These are phyloP conservation scores for Meteorus sp. DNA, from an alignment of 1,140 invertebrate genomes.

Conservation along the genomic window DNA sequence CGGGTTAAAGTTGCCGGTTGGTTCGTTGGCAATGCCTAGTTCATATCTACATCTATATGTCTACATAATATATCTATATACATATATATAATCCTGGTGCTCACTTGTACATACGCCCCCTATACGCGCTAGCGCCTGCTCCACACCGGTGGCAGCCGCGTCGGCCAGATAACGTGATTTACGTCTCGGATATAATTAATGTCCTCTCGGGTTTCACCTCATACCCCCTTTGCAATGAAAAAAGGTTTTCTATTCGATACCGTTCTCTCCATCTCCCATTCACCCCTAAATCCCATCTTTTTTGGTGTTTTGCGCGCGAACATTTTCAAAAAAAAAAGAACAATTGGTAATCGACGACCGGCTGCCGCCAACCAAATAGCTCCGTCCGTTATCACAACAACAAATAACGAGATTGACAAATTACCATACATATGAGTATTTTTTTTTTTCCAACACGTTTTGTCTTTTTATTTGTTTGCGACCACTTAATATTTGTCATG, in stretches of 20 bases:
- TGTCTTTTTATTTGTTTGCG: too few species aligned
- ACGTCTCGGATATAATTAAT: constrained; percentile 49
- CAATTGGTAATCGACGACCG: constrained; percentile 50
- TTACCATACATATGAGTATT: too few species aligned
- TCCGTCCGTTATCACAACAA: constrained; percentile 30
- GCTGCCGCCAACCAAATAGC: constrained; percentile 30
- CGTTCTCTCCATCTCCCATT: too few species aligned
- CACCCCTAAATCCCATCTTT: background rate
- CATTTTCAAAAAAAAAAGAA: constrained; percentile 36
- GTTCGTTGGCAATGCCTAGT: constrained; percentile 14
- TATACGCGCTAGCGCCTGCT: constrained; percentile 6
- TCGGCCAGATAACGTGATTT: constrained; percentile 50
- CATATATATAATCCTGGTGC: constrained; percentile 1
- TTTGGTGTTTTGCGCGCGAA: background rate
- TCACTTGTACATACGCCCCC: constrained; percentile 1
- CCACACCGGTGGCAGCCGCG: constrained; percentile 14
- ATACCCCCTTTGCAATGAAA: constrained; percentile 9
- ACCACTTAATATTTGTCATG: too few species aligned
- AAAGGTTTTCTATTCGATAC: too few species aligned
- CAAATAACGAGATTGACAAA: constrained; percentile 38
- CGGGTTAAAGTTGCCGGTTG: constrained; percentile 33
- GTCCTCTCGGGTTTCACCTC: constrained; percentile 29
- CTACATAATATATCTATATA: constrained; percentile 2
- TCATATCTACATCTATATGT: too few species aligned
- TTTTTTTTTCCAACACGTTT: too few species aligned